phyloP scores from a whole-genome alignment of 2,888 invertebrate species.

The Incurvaria masculella region DNA sequence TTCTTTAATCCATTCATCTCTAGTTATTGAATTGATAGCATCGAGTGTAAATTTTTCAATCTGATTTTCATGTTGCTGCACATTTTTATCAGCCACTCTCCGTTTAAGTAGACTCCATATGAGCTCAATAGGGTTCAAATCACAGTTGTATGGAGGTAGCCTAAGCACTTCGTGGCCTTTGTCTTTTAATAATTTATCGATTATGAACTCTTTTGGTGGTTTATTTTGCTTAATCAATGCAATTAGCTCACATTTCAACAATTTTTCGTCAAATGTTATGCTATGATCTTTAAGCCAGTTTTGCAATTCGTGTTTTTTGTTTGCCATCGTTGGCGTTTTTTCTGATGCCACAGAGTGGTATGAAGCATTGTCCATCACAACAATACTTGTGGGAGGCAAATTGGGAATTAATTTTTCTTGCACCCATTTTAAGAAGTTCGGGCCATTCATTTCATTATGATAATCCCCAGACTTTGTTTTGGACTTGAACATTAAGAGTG shows the following conservation, averaged over 20 bases:
- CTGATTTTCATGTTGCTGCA: constrained; percentile 1
- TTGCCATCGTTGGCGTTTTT: not conserved
- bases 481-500: not conserved
- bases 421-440: constrained; percentile 1
- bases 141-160: constrained; percentile 1
- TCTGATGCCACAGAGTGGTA: constrained; percentile 1
- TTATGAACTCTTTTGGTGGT: not conserved
- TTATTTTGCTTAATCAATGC: not conserved
- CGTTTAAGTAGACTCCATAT: constrained; percentile 7
- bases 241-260: not conserved
- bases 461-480: not conserved
- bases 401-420: constrained; percentile 5
- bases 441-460: constrained; percentile 2
- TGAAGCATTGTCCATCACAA: constrained; percentile 6
- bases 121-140: not conserved
- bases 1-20: constrained; percentile 6
- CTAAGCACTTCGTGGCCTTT: constrained; percentile 1
- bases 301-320: not conserved
- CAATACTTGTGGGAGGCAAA: not conserved
- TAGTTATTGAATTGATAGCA: constrained; percentile 7
- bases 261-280: not conserved
- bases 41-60: constrained; percentile 5
- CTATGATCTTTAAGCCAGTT: not conserved
- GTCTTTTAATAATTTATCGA: not conserved
- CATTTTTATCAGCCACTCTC: constrained; percentile 7